These are phyloP conservation scores for Apamea anceps DNA, from an alignment of 2,888 invertebrate species.

Conservation along the genomic window DNA sequence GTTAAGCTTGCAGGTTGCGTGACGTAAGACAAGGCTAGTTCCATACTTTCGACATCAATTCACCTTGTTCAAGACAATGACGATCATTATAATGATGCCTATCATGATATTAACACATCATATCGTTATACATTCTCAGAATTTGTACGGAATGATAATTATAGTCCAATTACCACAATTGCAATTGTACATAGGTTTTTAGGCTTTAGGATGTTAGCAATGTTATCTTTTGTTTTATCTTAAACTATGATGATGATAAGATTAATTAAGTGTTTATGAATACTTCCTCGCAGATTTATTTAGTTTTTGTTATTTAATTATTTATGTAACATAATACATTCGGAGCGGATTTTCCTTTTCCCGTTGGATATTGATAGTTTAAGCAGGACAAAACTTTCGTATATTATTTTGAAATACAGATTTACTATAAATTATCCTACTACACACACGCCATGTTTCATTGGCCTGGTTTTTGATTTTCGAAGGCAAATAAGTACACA, in stretches of 20 bases:
- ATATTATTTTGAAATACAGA: not conserved
- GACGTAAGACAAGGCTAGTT: slow-evolving; percentile 68
- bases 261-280: not conserved
- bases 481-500: not conserved
- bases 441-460: not conserved
- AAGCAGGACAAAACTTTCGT: not conserved
- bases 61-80: slow-evolving; percentile 73
- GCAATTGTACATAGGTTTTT: not conserved
- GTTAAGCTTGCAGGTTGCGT: slow-evolving; percentile 49
- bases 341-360: slow-evolving; percentile 23
- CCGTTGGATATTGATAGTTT: not conserved
- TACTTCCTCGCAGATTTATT: not conserved
- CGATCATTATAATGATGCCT: slow-evolving; percentile 64
- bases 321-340: not conserved
- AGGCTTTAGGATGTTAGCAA: not conserved
- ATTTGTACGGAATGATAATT: slow-evolving; percentile 33
- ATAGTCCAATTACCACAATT: slow-evolving; percentile 27
- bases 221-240: slow-evolving; percentile 17
- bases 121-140: slow-evolving; percentile 51
- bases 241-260: slow-evolving; percentile 17
- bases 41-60: slow-evolving; percentile 69
- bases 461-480: not conserved
- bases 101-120: slow-evolving; percentile 60
- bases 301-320: not conserved
- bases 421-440: not conserved